Percentiles rank a stretch among this genome's conserved stretches.
Evolutionary conservation across 2,797 vertebrate genomes (phyloP).

Genomic region (Microcaecilia unicolor): DNA sequence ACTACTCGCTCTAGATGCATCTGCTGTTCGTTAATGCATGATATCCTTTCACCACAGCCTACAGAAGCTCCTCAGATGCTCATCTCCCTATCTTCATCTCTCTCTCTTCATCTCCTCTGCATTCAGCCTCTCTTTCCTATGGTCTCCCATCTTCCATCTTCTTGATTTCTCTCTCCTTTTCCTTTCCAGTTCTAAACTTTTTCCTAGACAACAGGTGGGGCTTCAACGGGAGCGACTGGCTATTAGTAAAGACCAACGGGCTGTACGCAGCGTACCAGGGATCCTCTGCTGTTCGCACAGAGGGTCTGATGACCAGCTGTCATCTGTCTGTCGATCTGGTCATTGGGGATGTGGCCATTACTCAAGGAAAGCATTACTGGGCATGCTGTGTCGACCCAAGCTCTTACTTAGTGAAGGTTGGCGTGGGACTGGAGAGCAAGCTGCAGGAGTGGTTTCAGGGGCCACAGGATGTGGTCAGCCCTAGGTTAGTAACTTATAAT

Average conservation of each 20-base stretch:
- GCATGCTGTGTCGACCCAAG: conserved; percentile 90
- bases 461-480: conserved; percentile 86
- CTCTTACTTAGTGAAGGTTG: conserved; percentile 95
- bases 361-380: conserved; percentile 94
- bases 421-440: conserved; percentile 85
- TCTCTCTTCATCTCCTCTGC: too few relatives aligned
- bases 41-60: neutral
- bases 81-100: neutral
- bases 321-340: conserved; percentile 87
- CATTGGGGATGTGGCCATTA: conserved; percentile 81
- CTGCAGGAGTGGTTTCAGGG: conserved; percentile 94
- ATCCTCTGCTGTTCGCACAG: conserved; percentile 87
- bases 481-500: too few relatives aligned
- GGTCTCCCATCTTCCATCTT: neutral
- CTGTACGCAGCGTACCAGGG: conserved; percentile 84
- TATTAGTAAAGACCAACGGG: conserved; percentile 86
- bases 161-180: neutral
- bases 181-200: conserved; percentile 79
- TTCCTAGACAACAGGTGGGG: conserved; percentile 91
- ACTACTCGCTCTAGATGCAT: too few relatives aligned
- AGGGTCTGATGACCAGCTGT: conserved; percentile 84
- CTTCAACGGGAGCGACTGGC: conserved; percentile 82
- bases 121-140: too few relatives aligned
- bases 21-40: too few relatives aligned
- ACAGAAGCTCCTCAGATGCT: neutral